phyloP scores from a whole-genome alignment of 2,888 invertebrate genomes.

The Allophyes oxyacanthae region DNA sequence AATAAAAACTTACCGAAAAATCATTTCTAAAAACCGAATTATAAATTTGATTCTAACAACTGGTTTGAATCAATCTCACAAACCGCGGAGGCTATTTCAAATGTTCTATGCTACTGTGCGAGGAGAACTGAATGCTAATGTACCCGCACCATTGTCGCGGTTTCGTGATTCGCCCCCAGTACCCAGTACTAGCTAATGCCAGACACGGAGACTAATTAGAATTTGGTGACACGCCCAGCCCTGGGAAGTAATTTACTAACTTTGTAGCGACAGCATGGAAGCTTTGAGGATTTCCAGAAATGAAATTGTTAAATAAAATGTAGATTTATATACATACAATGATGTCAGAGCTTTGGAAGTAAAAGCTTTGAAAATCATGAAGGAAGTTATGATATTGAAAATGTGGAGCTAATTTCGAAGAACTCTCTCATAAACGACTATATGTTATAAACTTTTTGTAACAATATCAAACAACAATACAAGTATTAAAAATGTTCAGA shows the following conservation, averaged over 20 bases:
- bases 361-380: background rate
- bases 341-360: background rate
- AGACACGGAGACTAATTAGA: conserved; percentile 87
- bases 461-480: background rate
- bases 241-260: conserved; percentile 71
- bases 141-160: conserved; percentile 54
- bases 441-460: background rate
- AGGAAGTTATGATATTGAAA: background rate
- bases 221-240: conserved; percentile 84
- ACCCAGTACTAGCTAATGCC: conserved; percentile 82
- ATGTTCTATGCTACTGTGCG: conserved; percentile 8
- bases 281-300: background rate
- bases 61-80: background rate
- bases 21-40: no score
- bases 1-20: no score
- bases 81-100: conserved; percentile 5
- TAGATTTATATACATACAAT: background rate
- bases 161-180: conserved; percentile 63
- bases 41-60: no score
- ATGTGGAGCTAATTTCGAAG: conserved; percentile 9
- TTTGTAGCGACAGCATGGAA: conserved; percentile 71
- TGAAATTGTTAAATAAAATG: conserved; percentile 1
- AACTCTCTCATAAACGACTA: conserved; percentile 7
- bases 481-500: background rate
- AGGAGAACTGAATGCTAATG: conserved; percentile 30